phyloP scores from a whole-genome alignment of 35 echinoderm and acorn worm species.

The Strongylocentrotus purpuratus region DNA sequence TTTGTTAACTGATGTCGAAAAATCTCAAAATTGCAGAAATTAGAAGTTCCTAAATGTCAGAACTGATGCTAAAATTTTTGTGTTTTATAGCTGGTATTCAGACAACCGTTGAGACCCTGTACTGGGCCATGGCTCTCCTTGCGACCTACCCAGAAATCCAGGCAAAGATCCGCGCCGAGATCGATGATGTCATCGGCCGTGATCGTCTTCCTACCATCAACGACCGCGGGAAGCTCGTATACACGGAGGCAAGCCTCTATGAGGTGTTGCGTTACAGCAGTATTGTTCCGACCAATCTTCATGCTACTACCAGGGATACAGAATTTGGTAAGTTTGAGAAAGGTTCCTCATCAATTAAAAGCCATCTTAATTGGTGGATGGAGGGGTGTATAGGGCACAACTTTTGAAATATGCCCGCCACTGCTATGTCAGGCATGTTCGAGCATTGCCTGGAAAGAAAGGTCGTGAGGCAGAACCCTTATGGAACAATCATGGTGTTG shows the following conservation, averaged over 20 bases:
- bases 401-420: too few species aligned
- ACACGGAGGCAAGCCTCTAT: conserved; percentile 64
- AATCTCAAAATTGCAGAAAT: too few species aligned
- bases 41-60: too few species aligned
- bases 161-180: conserved; percentile 63
- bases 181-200: conserved; percentile 79
- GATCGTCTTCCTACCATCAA: conserved; percentile 49
- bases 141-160: conserved; percentile 71
- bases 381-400: too few species aligned
- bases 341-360: neutral
- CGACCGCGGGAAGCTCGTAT: conserved; percentile 64
- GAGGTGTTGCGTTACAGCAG: conserved; percentile 61
- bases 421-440: too few species aligned
- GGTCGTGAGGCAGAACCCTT: too few species aligned
- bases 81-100: conserved; percentile 62
- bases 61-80: neutral
- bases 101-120: conserved; percentile 64
- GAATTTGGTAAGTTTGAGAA: conserved; percentile 48
- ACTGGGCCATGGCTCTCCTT: conserved; percentile 70
- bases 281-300: conserved; percentile 50
- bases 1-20: too few species aligned
- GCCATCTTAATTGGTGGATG: neutral
- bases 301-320: conserved; percentile 57
- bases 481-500: too few species aligned
- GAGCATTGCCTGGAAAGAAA: too few species aligned